Percentiles rank a stretch among this genome's conserved stretches.
These are phyloP conservation scores for Epizoanthus illoricatus DNA, from an alignment of 92 coral and sea anemone genomes.

Conservation along the genomic window DNA sequence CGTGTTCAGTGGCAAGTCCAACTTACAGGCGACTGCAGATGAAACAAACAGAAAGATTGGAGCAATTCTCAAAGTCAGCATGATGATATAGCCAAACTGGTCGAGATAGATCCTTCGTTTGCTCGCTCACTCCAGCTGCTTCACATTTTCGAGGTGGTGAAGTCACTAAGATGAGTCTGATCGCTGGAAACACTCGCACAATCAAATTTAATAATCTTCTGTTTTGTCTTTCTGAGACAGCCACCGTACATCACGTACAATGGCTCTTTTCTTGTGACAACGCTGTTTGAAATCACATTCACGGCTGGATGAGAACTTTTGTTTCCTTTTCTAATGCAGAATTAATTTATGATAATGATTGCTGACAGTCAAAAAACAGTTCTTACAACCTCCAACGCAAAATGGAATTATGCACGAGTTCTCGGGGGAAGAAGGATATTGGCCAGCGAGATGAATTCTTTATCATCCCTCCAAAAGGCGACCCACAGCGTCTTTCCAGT, in stretches of 20 bases:
- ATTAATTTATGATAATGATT: constrained; percentile 33
- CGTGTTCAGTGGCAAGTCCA: constrained; percentile 62
- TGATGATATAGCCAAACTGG: constrained; percentile 1
- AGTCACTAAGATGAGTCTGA: not conserved
- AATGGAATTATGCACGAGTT: not conserved
- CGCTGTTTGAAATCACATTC: constrained; percentile 13
- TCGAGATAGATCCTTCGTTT: not conserved
- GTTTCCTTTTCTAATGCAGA: constrained; percentile 23
- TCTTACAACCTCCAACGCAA: not conserved
- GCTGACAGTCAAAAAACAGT: constrained; percentile 7
- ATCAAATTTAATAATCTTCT: constrained; percentile 14
- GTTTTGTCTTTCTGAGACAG: constrained; percentile 23
- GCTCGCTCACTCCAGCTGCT: too few species aligned
- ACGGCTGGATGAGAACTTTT: constrained; percentile 34
- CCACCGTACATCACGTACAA: constrained; percentile 20
- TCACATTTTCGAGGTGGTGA: not conserved
- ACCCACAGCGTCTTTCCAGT: not conserved
- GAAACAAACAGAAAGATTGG: constrained; percentile 30
- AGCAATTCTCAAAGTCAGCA: constrained; percentile 5
- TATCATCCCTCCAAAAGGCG: constrained; percentile 13
- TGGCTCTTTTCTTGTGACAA: constrained; percentile 25
- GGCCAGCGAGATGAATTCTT: not conserved
- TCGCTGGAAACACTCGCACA: constrained; percentile 21
- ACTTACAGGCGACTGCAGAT: constrained; percentile 71
- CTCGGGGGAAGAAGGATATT: not conserved